These are phyloP conservation scores for Tachysurus fulvidraco DNA, from an alignment of 2,113 vertebrate species.

Conservation along the genomic window DNA sequence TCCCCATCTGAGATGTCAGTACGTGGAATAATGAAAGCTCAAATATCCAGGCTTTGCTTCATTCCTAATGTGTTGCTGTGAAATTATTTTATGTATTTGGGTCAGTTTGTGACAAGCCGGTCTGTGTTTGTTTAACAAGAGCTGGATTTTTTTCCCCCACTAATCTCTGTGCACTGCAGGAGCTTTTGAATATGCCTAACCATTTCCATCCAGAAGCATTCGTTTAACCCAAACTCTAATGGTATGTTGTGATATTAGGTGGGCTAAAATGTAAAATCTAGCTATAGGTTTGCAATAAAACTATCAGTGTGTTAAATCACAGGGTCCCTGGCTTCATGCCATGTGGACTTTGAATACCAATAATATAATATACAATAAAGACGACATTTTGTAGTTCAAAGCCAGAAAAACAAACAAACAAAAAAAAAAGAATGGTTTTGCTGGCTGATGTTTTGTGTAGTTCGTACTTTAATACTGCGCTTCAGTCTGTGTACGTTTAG, in stretches of 20 bases:
- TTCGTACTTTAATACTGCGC: not conserved
- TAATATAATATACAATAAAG: not conserved
- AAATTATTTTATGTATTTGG: slow-evolving; percentile 53
- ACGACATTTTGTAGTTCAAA: not conserved
- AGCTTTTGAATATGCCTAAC: slow-evolving; percentile 3
- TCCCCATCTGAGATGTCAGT: not conserved
- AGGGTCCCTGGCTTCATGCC: not conserved
- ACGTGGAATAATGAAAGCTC: slow-evolving; percentile 8
- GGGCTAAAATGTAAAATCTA: not conserved
- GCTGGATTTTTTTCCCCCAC: slow-evolving; percentile 6
- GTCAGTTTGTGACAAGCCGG: slow-evolving; percentile 35
- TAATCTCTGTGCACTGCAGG: slow-evolving; percentile 30
- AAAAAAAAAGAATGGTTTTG: too few species aligned
- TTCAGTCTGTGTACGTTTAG: not conserved
- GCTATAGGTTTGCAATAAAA: not conserved
- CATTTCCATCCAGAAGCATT: not conserved
- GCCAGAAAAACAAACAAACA: too few species aligned
- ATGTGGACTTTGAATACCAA: not conserved
- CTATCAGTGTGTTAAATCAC: not conserved
- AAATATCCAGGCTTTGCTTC: not conserved
- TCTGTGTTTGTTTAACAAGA: slow-evolving; percentile 38
- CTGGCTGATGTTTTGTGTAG: not conserved
- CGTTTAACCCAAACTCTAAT: not conserved
- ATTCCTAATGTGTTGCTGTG: slow-evolving; percentile 33
- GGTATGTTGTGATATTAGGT: not conserved